These are phyloP conservation scores for Heliconius hortense DNA, from an alignment of 2,888 invertebrate genomes.

Conservation along the genomic window DNA sequence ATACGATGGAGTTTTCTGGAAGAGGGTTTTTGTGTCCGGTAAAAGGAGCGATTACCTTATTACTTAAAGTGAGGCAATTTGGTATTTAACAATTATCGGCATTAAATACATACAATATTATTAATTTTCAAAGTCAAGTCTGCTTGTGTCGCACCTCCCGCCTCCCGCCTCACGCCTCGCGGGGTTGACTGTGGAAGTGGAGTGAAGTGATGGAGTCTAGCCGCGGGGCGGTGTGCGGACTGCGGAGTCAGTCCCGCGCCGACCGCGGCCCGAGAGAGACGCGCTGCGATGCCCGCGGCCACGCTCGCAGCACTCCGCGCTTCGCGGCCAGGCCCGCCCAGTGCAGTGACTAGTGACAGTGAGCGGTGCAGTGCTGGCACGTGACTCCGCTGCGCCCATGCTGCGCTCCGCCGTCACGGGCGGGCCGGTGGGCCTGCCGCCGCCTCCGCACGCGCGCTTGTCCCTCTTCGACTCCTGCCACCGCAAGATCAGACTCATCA, in stretches of 20 bases:
- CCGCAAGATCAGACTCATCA: constrained; percentile 86
- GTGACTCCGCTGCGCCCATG: constrained; percentile 51
- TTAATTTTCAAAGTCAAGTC: constrained; percentile 27
- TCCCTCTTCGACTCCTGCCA: constrained; percentile 88
- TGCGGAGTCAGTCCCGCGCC: constrained; percentile 73
- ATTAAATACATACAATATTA: constrained; percentile 16
- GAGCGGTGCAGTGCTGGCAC: constrained; percentile 38
- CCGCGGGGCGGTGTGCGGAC: constrained; percentile 35
- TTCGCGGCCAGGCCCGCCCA: constrained; percentile 57
- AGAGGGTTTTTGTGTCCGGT: neutral
- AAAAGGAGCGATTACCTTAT: neutral
- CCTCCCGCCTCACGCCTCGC: constrained; percentile 24
- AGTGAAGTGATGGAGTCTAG: constrained; percentile 24
- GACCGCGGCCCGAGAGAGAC: constrained; percentile 58
- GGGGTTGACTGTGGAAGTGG: neutral
- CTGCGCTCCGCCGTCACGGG: constrained; percentile 76
- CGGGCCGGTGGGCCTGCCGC: constrained; percentile 67
- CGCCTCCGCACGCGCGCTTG: constrained; percentile 79
- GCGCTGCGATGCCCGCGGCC: constrained; percentile 81
- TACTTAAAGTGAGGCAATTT: neutral
- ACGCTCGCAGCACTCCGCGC: constrained; percentile 52
- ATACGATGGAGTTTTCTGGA: neutral
- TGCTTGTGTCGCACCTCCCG: constrained; percentile 9
- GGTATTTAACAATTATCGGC: neutral
- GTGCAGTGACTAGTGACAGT: constrained; percentile 50